A percentile compares a stretch with the other conserved stretches of the same genome.
Conservation (phyloP, 2,113 vertebrate species). For the Todiramphus chloris region DNA sequence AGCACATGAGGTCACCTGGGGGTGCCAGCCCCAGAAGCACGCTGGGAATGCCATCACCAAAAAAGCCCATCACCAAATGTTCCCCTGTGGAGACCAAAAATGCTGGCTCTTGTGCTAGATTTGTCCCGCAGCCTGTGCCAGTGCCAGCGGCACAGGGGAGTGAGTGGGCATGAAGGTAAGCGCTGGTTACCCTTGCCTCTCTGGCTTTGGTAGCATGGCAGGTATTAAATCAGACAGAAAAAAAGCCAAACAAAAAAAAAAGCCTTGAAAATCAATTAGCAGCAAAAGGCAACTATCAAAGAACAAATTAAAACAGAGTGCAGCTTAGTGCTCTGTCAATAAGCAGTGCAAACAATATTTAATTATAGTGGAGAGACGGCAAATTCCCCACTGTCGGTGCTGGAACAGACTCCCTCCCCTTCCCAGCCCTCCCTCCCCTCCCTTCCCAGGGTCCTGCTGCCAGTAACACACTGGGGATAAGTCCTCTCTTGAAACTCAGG, state of each 20-base stretch:
- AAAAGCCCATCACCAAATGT: not conserved
- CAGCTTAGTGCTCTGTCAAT: slow-evolving; percentile 77
- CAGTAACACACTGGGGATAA: not conserved
- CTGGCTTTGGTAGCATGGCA: slow-evolving; percentile 44
- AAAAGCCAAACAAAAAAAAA: not conserved
- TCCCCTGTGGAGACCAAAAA: not conserved
- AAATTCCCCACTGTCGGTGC: slow-evolving; percentile 4
- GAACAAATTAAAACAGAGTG: slow-evolving; percentile 68
- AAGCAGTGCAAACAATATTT: slow-evolving; percentile 73
- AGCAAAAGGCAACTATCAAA: slow-evolving; percentile 75
- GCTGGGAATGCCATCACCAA: accelerated
- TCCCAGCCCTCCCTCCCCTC: not conserved
- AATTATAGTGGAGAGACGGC: slow-evolving; percentile 37
- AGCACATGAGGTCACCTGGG: not conserved
- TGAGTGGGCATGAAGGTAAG: accelerated
- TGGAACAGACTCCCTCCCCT: not conserved
- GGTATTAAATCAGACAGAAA: slow-evolving; percentile 71
- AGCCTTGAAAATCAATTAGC: slow-evolving; percentile 78
- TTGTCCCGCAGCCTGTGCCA: not conserved
- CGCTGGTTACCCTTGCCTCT: not conserved
- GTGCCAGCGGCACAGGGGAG: not conserved
- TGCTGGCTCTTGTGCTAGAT: accelerated
- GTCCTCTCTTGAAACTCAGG: not conserved
- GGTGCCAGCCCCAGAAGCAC: accelerated
- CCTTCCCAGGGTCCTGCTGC: not conserved